Evolutionary conservation across 2,113 vertebrate genomes (phyloP).

Genomic region (Formicarius rufipectus): DNA sequence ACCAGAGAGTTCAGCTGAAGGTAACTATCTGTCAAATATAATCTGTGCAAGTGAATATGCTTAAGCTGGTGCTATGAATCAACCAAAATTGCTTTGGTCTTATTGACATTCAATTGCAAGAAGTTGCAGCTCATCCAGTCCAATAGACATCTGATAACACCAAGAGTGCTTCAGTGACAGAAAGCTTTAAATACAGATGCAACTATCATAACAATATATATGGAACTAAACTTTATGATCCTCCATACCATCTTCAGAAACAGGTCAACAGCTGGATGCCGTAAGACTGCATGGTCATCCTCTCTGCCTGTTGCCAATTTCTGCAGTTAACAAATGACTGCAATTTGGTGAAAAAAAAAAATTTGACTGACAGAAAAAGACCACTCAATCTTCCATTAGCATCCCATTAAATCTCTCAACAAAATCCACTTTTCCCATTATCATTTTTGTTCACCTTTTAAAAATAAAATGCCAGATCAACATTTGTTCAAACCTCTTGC

Average conservation of each 20-base stretch:
- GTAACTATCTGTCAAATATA: slow-evolving; percentile 84
- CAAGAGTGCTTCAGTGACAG: slow-evolving; percentile 72
- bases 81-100: slow-evolving; percentile 84
- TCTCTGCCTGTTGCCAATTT: neutral
- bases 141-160: slow-evolving; percentile 80
- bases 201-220: slow-evolving; percentile 74
- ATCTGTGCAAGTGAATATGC: slow-evolving; percentile 81
- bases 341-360: slow-evolving; percentile 13
- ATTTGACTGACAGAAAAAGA: slow-evolving; percentile 49
- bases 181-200: slow-evolving; percentile 80
- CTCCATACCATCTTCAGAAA: slow-evolving; percentile 49
- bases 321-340: slow-evolving; percentile 52
- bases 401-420: neutral
- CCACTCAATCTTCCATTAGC: neutral
- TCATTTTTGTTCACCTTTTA: neutral
- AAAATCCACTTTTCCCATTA: slow-evolving; percentile 1
- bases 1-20: slow-evolving; percentile 83
- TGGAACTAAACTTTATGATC: slow-evolving; percentile 69
- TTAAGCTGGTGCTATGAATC: slow-evolving; percentile 80
- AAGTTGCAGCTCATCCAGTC: slow-evolving; percentile 77
- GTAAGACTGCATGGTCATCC: neutral
- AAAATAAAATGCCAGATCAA: neutral
- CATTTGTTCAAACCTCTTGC: neutral
- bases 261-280: slow-evolving; percentile 46
- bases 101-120: slow-evolving; percentile 82